phyloP scores from a whole-genome alignment of 2,797 vertebrate species.

The Saxicola maurus region DNA sequence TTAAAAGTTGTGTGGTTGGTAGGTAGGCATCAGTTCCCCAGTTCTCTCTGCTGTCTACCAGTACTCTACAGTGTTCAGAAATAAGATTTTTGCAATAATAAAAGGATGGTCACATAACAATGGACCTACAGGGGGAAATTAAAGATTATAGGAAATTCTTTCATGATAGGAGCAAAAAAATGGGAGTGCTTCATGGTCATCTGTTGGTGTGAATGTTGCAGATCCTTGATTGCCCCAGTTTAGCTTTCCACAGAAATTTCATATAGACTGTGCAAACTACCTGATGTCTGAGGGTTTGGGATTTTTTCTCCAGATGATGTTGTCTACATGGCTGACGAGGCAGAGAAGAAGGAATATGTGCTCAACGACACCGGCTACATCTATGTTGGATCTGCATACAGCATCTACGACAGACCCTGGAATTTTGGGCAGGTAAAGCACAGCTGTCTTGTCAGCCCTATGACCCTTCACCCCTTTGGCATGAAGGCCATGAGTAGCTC shows the following conservation, averaged over 20 bases:
- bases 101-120: neutral
- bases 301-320: slow-evolving; percentile 46
- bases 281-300: neutral
- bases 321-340: slow-evolving; percentile 47
- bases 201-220: neutral
- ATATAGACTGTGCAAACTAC: neutral
- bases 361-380: slow-evolving; percentile 63
- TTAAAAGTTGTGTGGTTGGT: neutral
- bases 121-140: neutral
- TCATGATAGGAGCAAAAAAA: neutral
- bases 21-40: neutral
- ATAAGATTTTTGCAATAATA: neutral
- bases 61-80: neutral
- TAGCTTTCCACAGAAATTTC: neutral
- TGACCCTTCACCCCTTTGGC: neutral
- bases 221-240: neutral
- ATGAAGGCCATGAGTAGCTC: neutral
- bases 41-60: neutral
- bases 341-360: slow-evolving; percentile 51
- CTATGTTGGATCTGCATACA: slow-evolving; percentile 55
- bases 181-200: neutral
- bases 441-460: accelerated
- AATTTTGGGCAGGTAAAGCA: slow-evolving; percentile 70
- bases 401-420: slow-evolving; percentile 62
- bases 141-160: neutral